A percentile compares a stretch with the other conserved stretches of the same genome.
These are phyloP conservation scores for Glyptemys insculpta DNA, from an alignment of 2,797 vertebrate species.

Conservation along the genomic window DNA sequence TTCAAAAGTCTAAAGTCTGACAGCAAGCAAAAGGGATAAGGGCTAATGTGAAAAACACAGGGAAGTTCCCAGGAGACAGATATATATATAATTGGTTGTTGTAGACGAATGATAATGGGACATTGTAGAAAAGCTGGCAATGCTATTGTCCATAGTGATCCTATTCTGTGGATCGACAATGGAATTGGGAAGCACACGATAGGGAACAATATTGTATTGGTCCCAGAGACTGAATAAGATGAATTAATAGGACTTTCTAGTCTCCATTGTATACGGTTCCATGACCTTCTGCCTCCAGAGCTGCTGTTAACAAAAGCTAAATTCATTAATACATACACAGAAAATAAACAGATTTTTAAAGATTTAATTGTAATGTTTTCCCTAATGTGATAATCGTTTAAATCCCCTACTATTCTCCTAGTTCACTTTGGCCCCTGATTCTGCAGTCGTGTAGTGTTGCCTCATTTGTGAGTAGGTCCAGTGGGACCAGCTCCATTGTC, in stretches of 20 bases:
- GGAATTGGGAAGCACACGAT: background rate
- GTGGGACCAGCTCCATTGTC: background rate
- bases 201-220: fast-evolving
- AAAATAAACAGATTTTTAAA: background rate
- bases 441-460: background rate
- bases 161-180: background rate
- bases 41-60: background rate
- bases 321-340: background rate
- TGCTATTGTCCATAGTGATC: background rate
- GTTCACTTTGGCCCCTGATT: background rate
- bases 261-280: background rate
- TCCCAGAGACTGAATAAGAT: background rate
- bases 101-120: background rate
- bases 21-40: background rate
- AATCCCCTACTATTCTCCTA: background rate
- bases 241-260: background rate
- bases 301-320: background rate
- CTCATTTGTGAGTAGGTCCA: background rate
- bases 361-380: background rate
- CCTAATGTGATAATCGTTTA: background rate
- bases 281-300: background rate
- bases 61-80: background rate
- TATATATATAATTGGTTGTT: background rate
- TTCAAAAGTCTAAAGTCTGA: background rate
- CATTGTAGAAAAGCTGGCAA: background rate